Base-by-base conservation (phyloP, 2,888 invertebrate genomes). In the Zele albiditarsus region DNA sequence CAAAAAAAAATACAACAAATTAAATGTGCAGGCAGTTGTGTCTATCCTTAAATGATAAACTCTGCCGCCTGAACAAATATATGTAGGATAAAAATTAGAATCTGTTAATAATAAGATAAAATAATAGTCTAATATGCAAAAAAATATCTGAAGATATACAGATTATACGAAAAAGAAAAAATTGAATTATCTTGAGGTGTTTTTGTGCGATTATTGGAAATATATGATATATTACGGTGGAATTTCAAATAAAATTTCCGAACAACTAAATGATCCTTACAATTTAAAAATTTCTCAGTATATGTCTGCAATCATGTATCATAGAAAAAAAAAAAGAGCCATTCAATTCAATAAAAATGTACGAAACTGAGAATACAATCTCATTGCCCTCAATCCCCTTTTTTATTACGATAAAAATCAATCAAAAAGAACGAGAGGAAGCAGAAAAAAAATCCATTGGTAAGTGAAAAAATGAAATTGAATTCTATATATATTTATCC, bases 251-350 rank as follows among this genome's bases (percentile, higher is more conserved):
- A 82, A 82, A 73, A 85, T 85, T 84, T 84, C 84, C 82, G 83
- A 86, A 83, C 80, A 84, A 84, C 86, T 85, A 82, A 84, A 82
- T 80, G 82, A 86, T 85, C 84, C 83, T 86, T 84, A 81, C 87
- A 85, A 80, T 87, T 85, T 73, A 82, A 80, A 79, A 77, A 84
- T 85, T 86, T 86, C 84, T 86, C 85, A 85, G 81, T 85, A 86
- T 87, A 87, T 88, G 86, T 87, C 86, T 84, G 83, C 87, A 85
- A 87, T 88, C 85, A 84, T 86, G 86, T 87, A 86, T 85, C 83
- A 87, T 87, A 87, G 84, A 83, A 78, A 81, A 83, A 87, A 84
- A 83, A 78, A 81, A 83, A 75, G 79, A 86, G 84, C 81, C 83
- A 85, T 87, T 85, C 83, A 82, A 87, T 86, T 85, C 83, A 87